Conservation (phyloP, 2,888 invertebrate species). For the Cryptus viduatorius region DNA sequence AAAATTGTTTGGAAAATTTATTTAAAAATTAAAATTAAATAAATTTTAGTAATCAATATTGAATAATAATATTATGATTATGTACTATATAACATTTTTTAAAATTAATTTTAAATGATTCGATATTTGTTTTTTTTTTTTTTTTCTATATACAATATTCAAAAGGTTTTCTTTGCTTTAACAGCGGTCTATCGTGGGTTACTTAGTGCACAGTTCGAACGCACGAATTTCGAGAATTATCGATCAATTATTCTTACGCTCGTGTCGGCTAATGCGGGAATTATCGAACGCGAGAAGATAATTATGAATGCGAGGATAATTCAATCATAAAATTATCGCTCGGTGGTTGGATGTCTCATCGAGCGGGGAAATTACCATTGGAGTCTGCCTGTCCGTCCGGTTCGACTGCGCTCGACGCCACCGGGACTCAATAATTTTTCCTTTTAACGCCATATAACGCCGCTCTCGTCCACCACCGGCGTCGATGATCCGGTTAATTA, state of each 20-base stretch:
- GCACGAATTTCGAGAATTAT: neutral
- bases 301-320: slow-evolving; percentile 53
- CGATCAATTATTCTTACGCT: neutral
- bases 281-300: slow-evolving; percentile 43
- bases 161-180: neutral
- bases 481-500: slow-evolving; percentile 52
- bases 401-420: slow-evolving; percentile 16
- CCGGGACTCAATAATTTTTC: slow-evolving; percentile 44
- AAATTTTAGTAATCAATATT: no score
- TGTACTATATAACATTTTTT: no score
- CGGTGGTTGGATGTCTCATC: slow-evolving; percentile 30
- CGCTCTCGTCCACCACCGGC: slow-evolving; percentile 29
- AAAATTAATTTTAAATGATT: no score
- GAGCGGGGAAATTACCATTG: slow-evolving; percentile 35
- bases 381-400: slow-evolving; percentile 20
- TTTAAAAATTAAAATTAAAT: no score
- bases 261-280: slow-evolving; percentile 8
- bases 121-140: neutral
- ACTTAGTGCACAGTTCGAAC: neutral
- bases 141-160: neutral
- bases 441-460: slow-evolving; percentile 25
- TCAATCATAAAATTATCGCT: slow-evolving; percentile 48
- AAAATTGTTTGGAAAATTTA: no score
- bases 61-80: no score
- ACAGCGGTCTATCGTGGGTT: neutral